Evolutionary conservation across 1,140 invertebrate genomes (phyloP).

Genomic region (Hylaeus anthracinus): DNA sequence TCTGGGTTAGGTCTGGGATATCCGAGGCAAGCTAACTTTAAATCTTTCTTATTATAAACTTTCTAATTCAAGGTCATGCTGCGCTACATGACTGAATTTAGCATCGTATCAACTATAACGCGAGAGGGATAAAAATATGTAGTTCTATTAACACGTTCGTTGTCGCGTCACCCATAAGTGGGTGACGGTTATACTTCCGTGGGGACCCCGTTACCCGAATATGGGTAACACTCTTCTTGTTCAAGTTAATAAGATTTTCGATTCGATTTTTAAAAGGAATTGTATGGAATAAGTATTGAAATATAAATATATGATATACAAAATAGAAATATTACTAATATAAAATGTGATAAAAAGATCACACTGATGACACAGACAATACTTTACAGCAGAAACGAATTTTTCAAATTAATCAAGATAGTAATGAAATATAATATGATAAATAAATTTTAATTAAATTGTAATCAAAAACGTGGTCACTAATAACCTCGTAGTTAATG

Average conservation of each 20-base stretch:
- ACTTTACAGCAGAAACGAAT: no score
- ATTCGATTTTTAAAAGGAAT: constrained; percentile 21
- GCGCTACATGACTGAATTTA: neutral
- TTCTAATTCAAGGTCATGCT: neutral
- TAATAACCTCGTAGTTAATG: no score
- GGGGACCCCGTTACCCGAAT: neutral
- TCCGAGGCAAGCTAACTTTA: neutral
- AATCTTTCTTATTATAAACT: constrained; percentile 9
- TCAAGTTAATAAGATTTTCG: constrained; percentile 15
- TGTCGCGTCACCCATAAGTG: neutral
- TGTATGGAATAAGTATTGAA: constrained; percentile 17
- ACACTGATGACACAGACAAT: no score
- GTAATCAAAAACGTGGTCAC: no score
- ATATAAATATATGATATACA: constrained; percentile 30
- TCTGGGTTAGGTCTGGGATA: no score
- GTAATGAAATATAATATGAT: no score
- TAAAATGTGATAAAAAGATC: neutral
- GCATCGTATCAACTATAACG: neutral
- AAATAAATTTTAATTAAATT: no score
- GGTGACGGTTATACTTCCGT: neutral
- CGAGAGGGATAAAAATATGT: neutral
- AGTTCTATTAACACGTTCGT: neutral
- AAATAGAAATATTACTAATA: constrained; percentile 21
- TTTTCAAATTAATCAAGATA: no score
- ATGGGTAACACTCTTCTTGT: constrained; percentile 17